Base-by-base conservation (phyloP, 92 coral and sea anemone genomes). In the Porites evermanni region DNA sequence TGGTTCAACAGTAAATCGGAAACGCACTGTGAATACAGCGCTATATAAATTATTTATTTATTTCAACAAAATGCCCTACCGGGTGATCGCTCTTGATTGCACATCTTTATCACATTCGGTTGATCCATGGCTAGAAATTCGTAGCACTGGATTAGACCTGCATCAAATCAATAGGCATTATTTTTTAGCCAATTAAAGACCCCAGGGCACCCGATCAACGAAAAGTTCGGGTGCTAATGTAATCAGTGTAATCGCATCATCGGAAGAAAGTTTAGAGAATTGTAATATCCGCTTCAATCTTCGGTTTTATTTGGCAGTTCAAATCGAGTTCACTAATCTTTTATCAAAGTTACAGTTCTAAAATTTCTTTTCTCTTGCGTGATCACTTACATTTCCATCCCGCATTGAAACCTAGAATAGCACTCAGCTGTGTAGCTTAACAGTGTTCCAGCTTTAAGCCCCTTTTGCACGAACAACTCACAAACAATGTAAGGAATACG, bases 151-250 rank as follows among this genome's bases (percentile, higher is more conserved):
- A 59, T 17, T 0, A 59, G 64, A 59, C 64, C 64, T 66, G 20
- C 38, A 66, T 66, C 2, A 66, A 66, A 66, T 66, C 70, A 66
- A 66, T 18, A 66, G 70, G 70, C 21, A 1, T 66, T 65, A 65
- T 66, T 7, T 66, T 66, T 66, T 66, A 66, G 21, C 17, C 7
- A 66, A 66, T 66, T 66, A 66, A 38, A 38, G 44, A 4, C 44
- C 67, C n/a, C 67, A 63, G n/a, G 66, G 66, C 66, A 61, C 66
- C 66, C 66, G 66, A 17, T 61, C 66, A 61, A 61, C 66, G 66
- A 61, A 61, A 61, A 61, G 66, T 61, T 61, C 66, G 66, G 66
- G 66, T 63, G 67, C 67, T n/a, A 63, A 63, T 63, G 19, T 63
- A 63, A 63, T 63, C 67, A 63, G 14, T 13, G 67, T 63, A 63